Evolutionary conservation across 2,888 invertebrate genomes (phyloP).

Genomic region (Amiota minor): DNA sequence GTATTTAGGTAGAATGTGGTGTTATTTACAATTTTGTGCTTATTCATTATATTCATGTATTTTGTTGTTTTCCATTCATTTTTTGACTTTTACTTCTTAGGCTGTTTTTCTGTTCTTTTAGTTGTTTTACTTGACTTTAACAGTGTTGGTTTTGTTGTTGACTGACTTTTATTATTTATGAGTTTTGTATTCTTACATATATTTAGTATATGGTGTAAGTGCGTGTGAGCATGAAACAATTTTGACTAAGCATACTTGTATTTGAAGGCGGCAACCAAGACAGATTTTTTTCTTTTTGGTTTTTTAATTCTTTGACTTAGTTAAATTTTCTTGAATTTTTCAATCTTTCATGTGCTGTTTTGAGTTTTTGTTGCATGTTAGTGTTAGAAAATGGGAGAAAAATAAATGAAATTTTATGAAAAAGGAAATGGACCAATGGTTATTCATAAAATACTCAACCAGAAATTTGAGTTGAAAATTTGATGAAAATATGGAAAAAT

Average conservation of each 20-base stretch:
- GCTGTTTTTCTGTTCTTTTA: constrained; percentile 17
- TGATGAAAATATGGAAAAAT: too few species aligned
- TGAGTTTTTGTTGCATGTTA: neutral
- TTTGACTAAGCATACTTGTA: neutral
- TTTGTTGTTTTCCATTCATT: constrained; percentile 29
- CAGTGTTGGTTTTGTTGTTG: neutral
- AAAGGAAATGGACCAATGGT: too few species aligned
- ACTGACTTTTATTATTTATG: constrained; percentile 6
- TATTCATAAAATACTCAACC: too few species aligned
- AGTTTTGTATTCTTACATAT: neutral
- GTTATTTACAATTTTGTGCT: constrained; percentile 19
- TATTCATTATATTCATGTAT: constrained; percentile 31
- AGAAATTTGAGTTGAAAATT: too few species aligned
- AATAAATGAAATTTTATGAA: too few species aligned
- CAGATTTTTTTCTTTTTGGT: neutral
- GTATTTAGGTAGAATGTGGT: constrained; percentile 40
- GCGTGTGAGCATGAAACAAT: neutral
- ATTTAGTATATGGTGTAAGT: neutral
- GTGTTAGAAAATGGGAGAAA: neutral
- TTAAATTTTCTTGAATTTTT: neutral
- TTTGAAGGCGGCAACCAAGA: neutral
- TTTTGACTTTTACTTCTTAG: constrained; percentile 34
- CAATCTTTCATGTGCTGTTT: neutral
- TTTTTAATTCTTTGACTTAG: neutral
- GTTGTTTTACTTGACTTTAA: neutral